Evolutionary conservation across 2,888 invertebrate species (phyloP).

Genomic region (Caenorhabditis sp.): DNA sequence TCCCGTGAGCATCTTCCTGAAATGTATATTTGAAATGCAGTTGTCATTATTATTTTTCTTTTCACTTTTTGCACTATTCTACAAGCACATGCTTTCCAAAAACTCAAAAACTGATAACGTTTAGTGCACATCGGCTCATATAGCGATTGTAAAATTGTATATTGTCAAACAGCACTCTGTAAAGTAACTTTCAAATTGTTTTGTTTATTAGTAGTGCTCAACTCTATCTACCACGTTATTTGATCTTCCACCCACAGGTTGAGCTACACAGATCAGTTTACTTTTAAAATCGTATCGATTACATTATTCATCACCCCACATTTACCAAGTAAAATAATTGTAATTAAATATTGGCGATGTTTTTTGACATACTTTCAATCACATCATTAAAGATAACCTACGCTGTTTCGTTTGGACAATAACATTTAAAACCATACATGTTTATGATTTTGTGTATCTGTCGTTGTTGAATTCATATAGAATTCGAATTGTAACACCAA

Average conservation of each 20-base stretch:
- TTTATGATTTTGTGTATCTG: not conserved
- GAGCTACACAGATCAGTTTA: constrained; percentile 2
- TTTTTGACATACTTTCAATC: too few species aligned
- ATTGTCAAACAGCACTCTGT: constrained; percentile 1
- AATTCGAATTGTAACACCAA: constrained; percentile 5
- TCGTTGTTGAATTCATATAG: not conserved
- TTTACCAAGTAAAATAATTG: too few species aligned
- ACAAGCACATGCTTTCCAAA: constrained; percentile 6
- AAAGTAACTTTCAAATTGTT: constrained; percentile 6
- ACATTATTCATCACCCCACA: not conserved
- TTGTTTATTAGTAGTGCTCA: constrained; percentile 34
- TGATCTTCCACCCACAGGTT: constrained; percentile 29
- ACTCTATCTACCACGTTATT: constrained; percentile 20
- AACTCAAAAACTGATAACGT: constrained; percentile 46
- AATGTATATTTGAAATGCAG: too few species aligned
- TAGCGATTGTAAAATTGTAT: constrained; percentile 25
- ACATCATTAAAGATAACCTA: too few species aligned
- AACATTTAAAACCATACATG: too few species aligned
- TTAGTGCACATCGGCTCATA: constrained; percentile 16
- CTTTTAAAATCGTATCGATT: not conserved
- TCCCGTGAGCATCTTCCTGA: not conserved
- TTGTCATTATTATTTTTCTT: not conserved
- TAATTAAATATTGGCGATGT: too few species aligned
- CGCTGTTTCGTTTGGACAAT: too few species aligned
- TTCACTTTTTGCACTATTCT: constrained; percentile 28